Evolutionary conservation across 2,113 vertebrate species (phyloP), one percentile per base, ranked within the genome.

Genomic region (Halcyon malimbica): DNA sequence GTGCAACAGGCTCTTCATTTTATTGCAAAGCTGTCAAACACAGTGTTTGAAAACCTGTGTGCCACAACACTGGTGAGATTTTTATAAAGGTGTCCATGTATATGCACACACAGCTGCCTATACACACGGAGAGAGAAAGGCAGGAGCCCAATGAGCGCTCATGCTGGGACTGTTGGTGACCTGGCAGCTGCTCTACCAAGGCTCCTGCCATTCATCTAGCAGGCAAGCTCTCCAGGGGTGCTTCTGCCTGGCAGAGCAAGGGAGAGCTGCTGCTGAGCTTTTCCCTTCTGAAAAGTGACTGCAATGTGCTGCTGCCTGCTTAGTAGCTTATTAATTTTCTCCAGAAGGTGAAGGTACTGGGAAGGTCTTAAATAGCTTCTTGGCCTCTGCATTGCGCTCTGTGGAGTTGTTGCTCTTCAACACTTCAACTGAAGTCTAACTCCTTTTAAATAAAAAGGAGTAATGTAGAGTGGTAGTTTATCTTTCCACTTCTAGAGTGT

Each of bases 211-310:
- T 39, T 42, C 69, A 9, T 25, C 16, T 4, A 51, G 26, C 60
- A 54, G 39, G 35, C 26, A 6, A 79, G 42, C 39, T 71, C 77
- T 87, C 51, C 74, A 70, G 92, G 80, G 51, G 9, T 80, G 23
- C 77, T 79, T 69, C 83, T 87, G 37, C 44, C 69, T 70, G 65
- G 33, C 59, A 87, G 42, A 75, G 65, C 0, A 3, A 53, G 81
- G 77, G 74, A 73, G 70, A 83, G n/a, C 70, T 88, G 46, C 88
- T 53, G 37, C 78, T 67, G 74, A 94, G 86, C 62, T 83, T 75
- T 71, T 28, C 35, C 73, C 10, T 28, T 59, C 65, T 73, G 78
- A 24, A 44, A 86, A 90, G 50, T n/a, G 74, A 51, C 33, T 44
- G 31, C 62, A 50, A 5, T n/a, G 39, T 85, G 64, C 89, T 93